Conservation (phyloP, 1,140 invertebrate genomes). For the Spodoptera frugiperda region DNA sequence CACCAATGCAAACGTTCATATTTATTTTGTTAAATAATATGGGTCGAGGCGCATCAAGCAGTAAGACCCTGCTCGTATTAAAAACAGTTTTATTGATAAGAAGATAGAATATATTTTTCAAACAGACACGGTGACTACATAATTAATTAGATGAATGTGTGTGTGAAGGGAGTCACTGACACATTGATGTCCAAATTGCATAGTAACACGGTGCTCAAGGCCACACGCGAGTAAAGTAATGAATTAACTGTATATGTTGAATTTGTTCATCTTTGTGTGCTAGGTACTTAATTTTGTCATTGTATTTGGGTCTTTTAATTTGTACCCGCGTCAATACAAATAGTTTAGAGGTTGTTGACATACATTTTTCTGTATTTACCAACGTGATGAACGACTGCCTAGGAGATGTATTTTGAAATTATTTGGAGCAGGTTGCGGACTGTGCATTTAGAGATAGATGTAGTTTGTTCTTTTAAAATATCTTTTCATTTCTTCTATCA, state of each 20-base stretch:
- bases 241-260: background rate
- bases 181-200: background rate
- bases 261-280: slow-evolving; percentile 1
- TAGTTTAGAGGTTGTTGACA: slow-evolving; percentile 33
- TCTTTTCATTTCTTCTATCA: background rate
- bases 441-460: too few relatives aligned
- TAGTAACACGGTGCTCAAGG: background rate
- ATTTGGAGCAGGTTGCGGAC: background rate
- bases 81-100: slow-evolving; percentile 2
- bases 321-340: slow-evolving; percentile 9
- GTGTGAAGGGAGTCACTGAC: background rate
- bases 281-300: slow-evolving; percentile 1
- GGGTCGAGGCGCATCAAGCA: too few relatives aligned
- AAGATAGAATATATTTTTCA: background rate
- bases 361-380: slow-evolving; percentile 14
- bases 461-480: background rate
- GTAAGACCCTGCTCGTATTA: too few relatives aligned
- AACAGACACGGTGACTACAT: background rate
- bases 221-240: background rate
- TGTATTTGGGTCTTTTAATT: slow-evolving; percentile 9
- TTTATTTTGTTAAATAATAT: too few relatives aligned
- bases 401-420: slow-evolving; percentile 8
- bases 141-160: background rate
- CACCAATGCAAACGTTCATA: too few relatives aligned
- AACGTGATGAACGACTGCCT: background rate